Conservation (phyloP, 2,113 vertebrate genomes). For the Pseudolaguvia tuberculata region DNA sequence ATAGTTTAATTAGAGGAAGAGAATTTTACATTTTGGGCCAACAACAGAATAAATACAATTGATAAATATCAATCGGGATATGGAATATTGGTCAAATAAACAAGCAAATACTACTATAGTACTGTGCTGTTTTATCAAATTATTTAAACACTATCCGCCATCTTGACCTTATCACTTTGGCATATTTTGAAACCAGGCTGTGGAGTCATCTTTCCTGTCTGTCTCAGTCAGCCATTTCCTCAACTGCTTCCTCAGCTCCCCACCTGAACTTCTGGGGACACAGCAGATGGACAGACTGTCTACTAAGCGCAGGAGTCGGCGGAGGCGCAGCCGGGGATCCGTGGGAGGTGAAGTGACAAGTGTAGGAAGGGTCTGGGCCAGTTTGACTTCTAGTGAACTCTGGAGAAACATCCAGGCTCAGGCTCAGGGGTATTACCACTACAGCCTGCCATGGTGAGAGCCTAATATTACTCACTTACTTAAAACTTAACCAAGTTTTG, state of each 20-base stretch:
- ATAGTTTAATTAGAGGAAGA: too few species aligned
- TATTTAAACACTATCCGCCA: too few species aligned
- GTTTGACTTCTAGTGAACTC: conserved; percentile 81
- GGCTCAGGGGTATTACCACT: conserved; percentile 81
- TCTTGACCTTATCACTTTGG: conserved; percentile 7
- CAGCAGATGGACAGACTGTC: conserved; percentile 79
- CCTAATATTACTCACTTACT: background rate
- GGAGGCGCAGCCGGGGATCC: conserved; percentile 73
- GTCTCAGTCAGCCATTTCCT: conserved; percentile 95
- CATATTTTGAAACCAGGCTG: conserved; percentile 67
- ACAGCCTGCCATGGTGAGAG: conserved; percentile 75
- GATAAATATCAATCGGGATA: too few species aligned
- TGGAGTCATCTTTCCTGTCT: conserved; percentile 86
- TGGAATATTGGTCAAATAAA: too few species aligned
- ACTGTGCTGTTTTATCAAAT: too few species aligned
- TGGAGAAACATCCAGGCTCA: conserved; percentile 84
- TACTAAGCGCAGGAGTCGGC: conserved; percentile 83
- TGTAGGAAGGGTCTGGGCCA: conserved; percentile 69
- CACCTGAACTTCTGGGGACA: conserved; percentile 77
- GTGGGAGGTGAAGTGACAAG: conserved; percentile 62
- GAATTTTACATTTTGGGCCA: too few species aligned
- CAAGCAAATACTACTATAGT: too few species aligned
- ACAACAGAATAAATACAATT: too few species aligned
- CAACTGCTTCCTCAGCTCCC: conserved; percentile 90
- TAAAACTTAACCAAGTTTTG: too few species aligned